Evolutionary conservation across 2,797 vertebrate species (phyloP).

Genomic region (Periparus ater): DNA sequence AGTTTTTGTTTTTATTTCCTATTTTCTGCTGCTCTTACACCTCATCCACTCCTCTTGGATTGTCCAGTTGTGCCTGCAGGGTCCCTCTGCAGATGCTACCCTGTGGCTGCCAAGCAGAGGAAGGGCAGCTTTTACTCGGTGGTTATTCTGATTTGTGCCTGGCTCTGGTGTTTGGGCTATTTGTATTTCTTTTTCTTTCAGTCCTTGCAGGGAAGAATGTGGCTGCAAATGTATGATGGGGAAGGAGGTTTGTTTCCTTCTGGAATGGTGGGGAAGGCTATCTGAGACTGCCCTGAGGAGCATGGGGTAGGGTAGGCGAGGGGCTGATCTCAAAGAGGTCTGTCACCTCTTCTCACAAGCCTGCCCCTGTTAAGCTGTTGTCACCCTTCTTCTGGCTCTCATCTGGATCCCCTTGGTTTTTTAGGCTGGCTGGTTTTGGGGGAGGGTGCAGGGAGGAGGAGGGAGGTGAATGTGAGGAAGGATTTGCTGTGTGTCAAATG

Average conservation of each 20-base stretch:
- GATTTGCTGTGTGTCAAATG: not conserved
- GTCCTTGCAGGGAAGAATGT: not conserved
- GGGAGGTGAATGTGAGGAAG: not conserved
- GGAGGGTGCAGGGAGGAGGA: not conserved
- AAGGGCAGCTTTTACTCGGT: not conserved
- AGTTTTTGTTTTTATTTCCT: not conserved
- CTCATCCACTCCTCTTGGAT: not conserved
- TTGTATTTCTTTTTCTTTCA: not conserved
- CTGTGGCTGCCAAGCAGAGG: fast-evolving
- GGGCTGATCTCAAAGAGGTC: not conserved
- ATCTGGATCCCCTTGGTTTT: not conserved
- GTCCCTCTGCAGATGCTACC: not conserved
- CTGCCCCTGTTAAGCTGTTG: not conserved
- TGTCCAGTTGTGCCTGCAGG: not conserved
- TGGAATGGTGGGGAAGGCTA: not conserved
- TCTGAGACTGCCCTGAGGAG: not conserved
- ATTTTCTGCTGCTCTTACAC: not conserved
- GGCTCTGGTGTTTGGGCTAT: not conserved
- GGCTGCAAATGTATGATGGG: not conserved
- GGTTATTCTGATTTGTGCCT: not conserved
- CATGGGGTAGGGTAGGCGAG: fast-evolving
- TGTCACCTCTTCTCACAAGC: not conserved
- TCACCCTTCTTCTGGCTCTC: not conserved
- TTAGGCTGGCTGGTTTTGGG: not conserved
- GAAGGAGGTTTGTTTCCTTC: not conserved